Percentiles rank a stretch among this genome's conserved stretches.
These are phyloP conservation scores for Bufo gargarizans DNA, from an alignment of 2,113 vertebrate species.

Conservation along the genomic window DNA sequence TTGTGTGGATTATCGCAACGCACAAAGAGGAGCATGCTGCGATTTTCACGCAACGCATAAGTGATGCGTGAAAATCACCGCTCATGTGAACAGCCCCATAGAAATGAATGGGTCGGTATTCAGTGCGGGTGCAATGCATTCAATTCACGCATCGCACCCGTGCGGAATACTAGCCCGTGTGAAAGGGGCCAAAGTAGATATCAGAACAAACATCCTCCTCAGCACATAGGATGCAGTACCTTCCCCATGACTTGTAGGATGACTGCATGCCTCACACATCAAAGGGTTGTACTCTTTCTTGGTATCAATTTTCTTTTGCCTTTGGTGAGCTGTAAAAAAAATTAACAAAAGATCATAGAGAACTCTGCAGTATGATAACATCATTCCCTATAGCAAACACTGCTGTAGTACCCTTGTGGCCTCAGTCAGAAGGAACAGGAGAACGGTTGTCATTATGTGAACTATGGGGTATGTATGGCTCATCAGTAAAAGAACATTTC, in stretches of 20 bases:
- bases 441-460: neutral
- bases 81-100: too few species aligned
- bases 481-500: neutral
- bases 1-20: too few species aligned
- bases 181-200: neutral
- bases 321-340: conserved; percentile 14
- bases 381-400: neutral
- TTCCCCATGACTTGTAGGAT: conserved; percentile 20
- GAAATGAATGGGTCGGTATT: too few species aligned
- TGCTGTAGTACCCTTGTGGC: neutral
- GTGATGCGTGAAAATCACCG: too few species aligned
- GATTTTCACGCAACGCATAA: too few species aligned
- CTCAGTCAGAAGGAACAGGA: neutral
- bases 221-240: conserved; percentile 3
- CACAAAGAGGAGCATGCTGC: too few species aligned
- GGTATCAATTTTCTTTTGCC: conserved; percentile 28
- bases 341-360: neutral
- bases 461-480: neutral
- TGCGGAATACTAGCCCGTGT: too few species aligned
- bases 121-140: too few species aligned
- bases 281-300: conserved; percentile 31
- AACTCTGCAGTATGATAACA: conserved; percentile 2
- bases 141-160: too few species aligned
- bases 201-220: conserved; percentile 14
- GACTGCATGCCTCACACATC: conserved; percentile 31